Base-by-base conservation (phyloP, 2,888 invertebrate species). In the Tenthredo notha region DNA sequence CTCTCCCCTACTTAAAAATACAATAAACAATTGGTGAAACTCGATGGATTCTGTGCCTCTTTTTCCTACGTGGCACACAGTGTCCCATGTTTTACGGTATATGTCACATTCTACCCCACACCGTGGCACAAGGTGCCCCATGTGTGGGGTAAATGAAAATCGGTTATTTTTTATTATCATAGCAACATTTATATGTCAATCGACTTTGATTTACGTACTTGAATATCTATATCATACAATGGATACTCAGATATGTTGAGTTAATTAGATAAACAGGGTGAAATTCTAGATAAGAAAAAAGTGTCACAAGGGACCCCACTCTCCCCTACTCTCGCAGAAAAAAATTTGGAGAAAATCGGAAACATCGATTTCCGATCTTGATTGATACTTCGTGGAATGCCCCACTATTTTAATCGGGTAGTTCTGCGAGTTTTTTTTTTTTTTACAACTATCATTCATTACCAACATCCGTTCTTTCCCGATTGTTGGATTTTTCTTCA, bases 111-210 rank as follows among this genome's bases (percentile, higher is more conserved):
- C 29, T 67, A 67, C 33, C 18, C 67, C 67, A 67, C 67, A 67
- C 67, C 15, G 33, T 33, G 10, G 29, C 33, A 33, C 33, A 1
- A 67, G 67, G 67, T 25, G 33, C 67, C 67, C 33, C 33, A 33
- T 15, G 12, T 1, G 29, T 67, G 67, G 33, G 33, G 33, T 15
- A 9, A 10, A 29, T 29, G 67, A 29, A 67, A 67, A 29, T 67
- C 67, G 33, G 67, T 67, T 29, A 67, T 67, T 67, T 67, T 67
- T 29, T 67, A 67, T 67, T 67, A 67, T 67, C 29, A 29, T 29
- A 67, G 33, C 67, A 25, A 67, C 67, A 67, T 67, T 67, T 29
- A 10, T 29, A 67, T 29, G 29, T 67, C 29, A 25, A 67, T 67
- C 29, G 67, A 67, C 25, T 33, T 67, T 33, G 25, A 67, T 29